Conservation (phyloP, 2,113 vertebrate species). For the Rutilus rutilus region DNA sequence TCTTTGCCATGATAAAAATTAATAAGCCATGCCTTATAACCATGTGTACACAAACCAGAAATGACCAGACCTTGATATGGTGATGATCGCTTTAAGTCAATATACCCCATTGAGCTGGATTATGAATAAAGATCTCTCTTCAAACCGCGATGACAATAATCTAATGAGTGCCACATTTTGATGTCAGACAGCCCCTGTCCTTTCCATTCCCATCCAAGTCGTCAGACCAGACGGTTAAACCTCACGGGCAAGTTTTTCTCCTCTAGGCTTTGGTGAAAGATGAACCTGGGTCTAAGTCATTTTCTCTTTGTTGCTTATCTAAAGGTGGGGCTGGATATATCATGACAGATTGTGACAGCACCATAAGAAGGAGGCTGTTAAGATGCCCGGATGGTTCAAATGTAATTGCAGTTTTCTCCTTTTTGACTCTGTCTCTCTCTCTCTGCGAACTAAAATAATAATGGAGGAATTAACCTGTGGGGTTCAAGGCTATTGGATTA, state of each 20-base stretch:
- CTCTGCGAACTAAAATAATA: constrained; percentile 27
- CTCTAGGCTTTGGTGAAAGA: neutral
- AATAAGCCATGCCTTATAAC: constrained; percentile 3
- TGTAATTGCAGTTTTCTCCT: constrained; percentile 32
- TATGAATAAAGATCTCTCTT: constrained; percentile 15
- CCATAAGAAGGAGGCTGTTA: neutral
- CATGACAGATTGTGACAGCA: constrained; percentile 12
- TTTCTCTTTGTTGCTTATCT: constrained; percentile 30
- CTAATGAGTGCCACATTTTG: constrained; percentile 33
- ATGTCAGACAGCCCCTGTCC: constrained; percentile 29
- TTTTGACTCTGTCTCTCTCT: constrained; percentile 2
- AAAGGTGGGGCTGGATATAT: neutral
- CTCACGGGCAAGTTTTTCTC: neutral
- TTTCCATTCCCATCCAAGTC: constrained; percentile 10
- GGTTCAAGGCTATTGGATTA: constrained; percentile 20
- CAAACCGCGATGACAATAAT: constrained; percentile 6
- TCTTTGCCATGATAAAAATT: neutral
- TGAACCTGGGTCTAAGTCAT: constrained; percentile 24
- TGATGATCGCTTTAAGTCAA: constrained; percentile 26
- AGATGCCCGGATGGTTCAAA: constrained; percentile 11
- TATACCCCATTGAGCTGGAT: constrained; percentile 14
- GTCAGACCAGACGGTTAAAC: neutral
- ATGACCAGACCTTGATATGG: constrained; percentile 3
- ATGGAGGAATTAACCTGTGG: constrained; percentile 26
- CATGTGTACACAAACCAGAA: constrained; percentile 5